Evolutionary conservation across 2,113 vertebrate genomes (phyloP), one percentile per base, ranked within the genome.

Genomic region (Nymphicus hollandicus): DNA sequence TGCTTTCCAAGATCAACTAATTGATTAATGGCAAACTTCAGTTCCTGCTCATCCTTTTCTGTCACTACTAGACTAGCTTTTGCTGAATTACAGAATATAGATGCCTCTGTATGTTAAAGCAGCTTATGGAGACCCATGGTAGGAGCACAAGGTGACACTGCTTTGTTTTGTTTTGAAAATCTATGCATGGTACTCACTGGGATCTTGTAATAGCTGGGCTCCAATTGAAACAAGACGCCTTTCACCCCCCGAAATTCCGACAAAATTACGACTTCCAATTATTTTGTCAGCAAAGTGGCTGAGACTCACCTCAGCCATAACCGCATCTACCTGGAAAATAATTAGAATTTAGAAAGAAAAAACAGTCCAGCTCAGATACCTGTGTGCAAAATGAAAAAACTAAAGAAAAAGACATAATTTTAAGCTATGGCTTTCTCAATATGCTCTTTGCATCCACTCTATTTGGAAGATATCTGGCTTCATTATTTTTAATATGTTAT

Each of bases 171-270:
- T 74, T 71, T 50, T 65, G 74, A 76, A 86, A 93, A 93, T 77
- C 58, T 39, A 49, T 9, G 31, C 35, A 52, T 52, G 73, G 56
- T 88, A 98, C 99, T 99, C 96, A 99, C 99, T 98, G 56, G 99
- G 99, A 97, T 99, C 99, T 97, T 99, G 99, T 76, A 99, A 98
- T 33, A 99, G 98, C 94, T 99, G 99, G 66, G 98, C 98, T 91
- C 99, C 99, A 3, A 99, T 99, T 81, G 99, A 99, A 56, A 99
- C 99, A 37, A 99, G 98, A 43, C 99, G 98, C 86, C 98, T 98
- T 97, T 99, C 99, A 2, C 99, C 99, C 13, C 97, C 98, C 19
- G 99, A 99, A 97, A 99, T 99, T 31, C 99, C 99, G 13, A 97
- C 95, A 9, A 98, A 98, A 76, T 98, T 79, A 7, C 91, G 97